Evolutionary conservation across 92 coral and sea anemone genomes (phyloP), one percentile per base, ranked within the genome.

Genomic region (Plumapathes pennacea): DNA sequence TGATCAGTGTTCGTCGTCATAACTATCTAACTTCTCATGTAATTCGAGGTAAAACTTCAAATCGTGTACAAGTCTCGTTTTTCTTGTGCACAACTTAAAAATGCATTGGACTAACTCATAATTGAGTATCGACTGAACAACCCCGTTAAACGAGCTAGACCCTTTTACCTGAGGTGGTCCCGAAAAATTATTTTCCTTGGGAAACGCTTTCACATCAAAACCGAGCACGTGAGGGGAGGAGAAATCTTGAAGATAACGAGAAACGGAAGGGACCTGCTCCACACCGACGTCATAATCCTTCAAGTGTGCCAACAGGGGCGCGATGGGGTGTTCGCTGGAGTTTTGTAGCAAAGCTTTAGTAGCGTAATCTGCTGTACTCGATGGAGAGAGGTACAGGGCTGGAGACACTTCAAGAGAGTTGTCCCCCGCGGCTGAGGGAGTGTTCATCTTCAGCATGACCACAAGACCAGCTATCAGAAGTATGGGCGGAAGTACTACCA

Each of bases 401-500:
- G 97, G 97, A 12, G 72, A 36, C 21, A 89, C 43, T 2, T 66
- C 37, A 25, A 89, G 63, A 3, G 68, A 71, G 17, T 47, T 22
- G 2, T 80, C 57, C 10, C 9, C 45, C 18, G 32, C 50, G 9
- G 46, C 62, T 2, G 11, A 5, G 5, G 25, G 23, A 0, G 59
- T 5, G n/a, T 41, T 32, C 33, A 61, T 60, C 33, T 51, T 83
- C 6, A 46, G 25, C 41, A 71, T 45, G 24, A 88, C 29, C 0
- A 77, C 72, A 45, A 89, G 62, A 8, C 97, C 97, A 14, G 64
- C 60, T 1, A 81, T 53, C 28, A 89, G 27, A 6, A 89, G 74
- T 15, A 85, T 36, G 0, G 97, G 92, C 1, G 97, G 97, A 34
- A 89, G 55, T 12, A 85, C 23, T 1, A 89, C 25, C 76, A 65